Evolutionary conservation across 2,888 invertebrate species (phyloP), one percentile per base, ranked within the genome.

Genomic region (Boloria euphrosyne): DNA sequence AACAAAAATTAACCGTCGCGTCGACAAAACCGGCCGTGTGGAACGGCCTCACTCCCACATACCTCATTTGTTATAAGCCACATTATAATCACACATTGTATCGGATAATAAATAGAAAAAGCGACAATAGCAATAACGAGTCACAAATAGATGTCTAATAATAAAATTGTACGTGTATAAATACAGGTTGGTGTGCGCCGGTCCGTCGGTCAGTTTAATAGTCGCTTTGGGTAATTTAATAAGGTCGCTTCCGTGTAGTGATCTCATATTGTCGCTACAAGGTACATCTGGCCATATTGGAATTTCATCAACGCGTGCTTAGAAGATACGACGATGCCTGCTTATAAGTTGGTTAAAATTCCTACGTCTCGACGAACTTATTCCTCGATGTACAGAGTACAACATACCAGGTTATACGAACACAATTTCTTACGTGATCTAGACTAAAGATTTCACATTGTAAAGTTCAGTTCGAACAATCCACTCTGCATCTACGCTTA

Each of bases 51-150:
- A 80, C 86, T 85, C 84, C 86, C 89, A 86, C 87, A 84, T 82
- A 83, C 78, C 82, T 83, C 86, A 85, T 87, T 87, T 85, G 84
- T 86, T 87, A 88, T 85, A 83, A 84, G 84, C 83, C 82, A 86
- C 89, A 87, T 87, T 86, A 90, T 91, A 91, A 92, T 89, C 87
- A 91, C 85, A 90, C 84, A 88, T 87, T 89, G 87, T 89, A 84
- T 80, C 78, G 80, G 85, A 80, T 88, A 91, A 89, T 90, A 90
- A 90, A 90, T 89, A 88, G 87, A 88, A 90, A 90, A 89, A 87
- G 88, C 89, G 89, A 91, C 91, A 91, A 92, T 90, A 86, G 89
- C 79, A 87, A 85, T 90, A 89, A 88, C 87, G 82, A 90, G 84
- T 84, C 85, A 87, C 85, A 89, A 89, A 90, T 87, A 87, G 82